Evolutionary conservation across 2,797 vertebrate species (phyloP), one percentile per base, ranked within the genome.

Genomic region (Danio kyathit): DNA sequence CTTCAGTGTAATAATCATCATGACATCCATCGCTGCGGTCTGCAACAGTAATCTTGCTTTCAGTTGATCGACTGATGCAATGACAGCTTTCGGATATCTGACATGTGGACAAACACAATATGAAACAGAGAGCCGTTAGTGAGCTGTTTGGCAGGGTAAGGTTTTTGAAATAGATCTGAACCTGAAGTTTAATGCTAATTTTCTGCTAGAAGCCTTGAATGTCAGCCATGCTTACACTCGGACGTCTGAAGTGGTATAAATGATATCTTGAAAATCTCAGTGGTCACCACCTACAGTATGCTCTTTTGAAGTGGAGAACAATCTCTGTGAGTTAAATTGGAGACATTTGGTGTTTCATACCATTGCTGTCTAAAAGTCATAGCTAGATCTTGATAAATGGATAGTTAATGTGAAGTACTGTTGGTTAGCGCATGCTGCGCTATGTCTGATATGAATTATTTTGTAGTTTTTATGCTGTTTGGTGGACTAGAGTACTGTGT

Each of bases 11-110:
- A 90, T 90, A 89, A 89, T 86, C 84, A 76, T 86, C 77, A 84
- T 79, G 83, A 87, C 88, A 76, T 88, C 82, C 84, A 89, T 88
- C 74, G 74, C 83, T 87, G 76, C 87, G 89, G 91, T 92, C 87
- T 89, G 86, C 81, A 83, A 86, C 84, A 86, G 87, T 90, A 90
- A 90, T 90, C 85, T 88, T 81, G 80, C 74, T 77, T 84, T 89
- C 87, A 88, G 88, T 83, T 83, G 82, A 89, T 85, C 88, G 79
- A 76, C 82, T 61, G 75, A 70, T 29, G 70, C 71, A 76, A 89
- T 90, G 86, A 90, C 88, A 89, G 83, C 80, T 84, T 89, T 91
- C 85, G 66, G 51, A 61, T 10, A n/a, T 17, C 48, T 38, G 60
- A 59, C 48, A 41, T 74, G 65, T 65, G 73, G 75, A 82, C 79